Evolutionary conservation across 2,888 invertebrate species (phyloP), one percentile per base, ranked within the genome.

Genomic region (Toxonevra muliebris): DNA sequence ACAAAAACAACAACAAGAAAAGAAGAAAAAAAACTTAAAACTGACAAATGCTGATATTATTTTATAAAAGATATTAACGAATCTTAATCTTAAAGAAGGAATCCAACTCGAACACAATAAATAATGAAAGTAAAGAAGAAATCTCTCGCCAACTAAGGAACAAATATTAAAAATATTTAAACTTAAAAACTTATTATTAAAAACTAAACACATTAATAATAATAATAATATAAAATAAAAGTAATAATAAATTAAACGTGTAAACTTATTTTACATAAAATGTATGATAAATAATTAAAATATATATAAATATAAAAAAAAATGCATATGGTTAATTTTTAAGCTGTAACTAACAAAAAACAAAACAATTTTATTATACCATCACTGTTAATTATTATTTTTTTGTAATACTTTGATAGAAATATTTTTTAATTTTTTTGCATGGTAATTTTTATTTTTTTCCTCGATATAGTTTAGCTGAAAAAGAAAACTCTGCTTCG

Each of bases 131-230:
- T 58, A 40, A 62, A 65, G 66, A 69, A 69, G 61, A 68, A 69
- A 73, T 76, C 75, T 76, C 75, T 78, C 78, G 78, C 78, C 78
- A 74, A 76, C 65, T 74, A 76, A 70, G 71, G 73, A 78, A 75
- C 78, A 76, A 78, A 75, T 65, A 61, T 60, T 60, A 55, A 60
- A 60, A 62, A 67, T 61, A 71, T 66, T 20, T 61, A 69, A 53
- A 67, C 48, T 64, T 64, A 63, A 54, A 55, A 58, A 63, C 42
- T 17, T 40, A 68, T 65, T 61, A 61, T 61, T 62, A 59, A 54
- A 53, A 66, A 65, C 41, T 43, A 66, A 58, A 63, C 42, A 19
- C 43, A 68, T 64, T 60, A 61, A 65, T 58, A 59, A 54, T 45
- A 66, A 65, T 30, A 53, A 66, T 48, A 50, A 65, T 57, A 57